Evolutionary conservation across 2,113 vertebrate genomes (phyloP), one percentile per base, ranked within the genome.

Genomic region (Pithys albifrons): DNA sequence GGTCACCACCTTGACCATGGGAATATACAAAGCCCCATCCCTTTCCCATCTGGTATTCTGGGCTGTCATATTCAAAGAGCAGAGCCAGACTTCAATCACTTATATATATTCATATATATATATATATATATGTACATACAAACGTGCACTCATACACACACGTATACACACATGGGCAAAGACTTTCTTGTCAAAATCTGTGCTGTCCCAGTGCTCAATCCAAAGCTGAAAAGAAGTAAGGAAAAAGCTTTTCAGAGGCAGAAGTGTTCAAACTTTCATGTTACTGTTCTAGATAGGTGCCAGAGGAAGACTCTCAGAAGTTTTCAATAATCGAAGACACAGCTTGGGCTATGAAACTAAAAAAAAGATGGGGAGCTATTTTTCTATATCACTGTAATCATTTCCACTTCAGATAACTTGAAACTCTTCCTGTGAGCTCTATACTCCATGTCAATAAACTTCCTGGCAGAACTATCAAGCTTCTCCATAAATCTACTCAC

Each of bases 141-240:
- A 1, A 0, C 18, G 59, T 25, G 25, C 20, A 35, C 8, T 14
- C 39, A 22, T 1, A 12, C 4, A 57, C 3, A 48, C 14, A 54
- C 6, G 39, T 39, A 39, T 39, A 39, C 39, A 39, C 39, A 41
- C 7, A 24, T 3, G 19, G 12, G 19, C 10, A 83, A 59, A 84
- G 5, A 0, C 15, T 39, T 55, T 7, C 28, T 54, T 84, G 19
- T 12, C 52, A 46, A 10, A 57, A 51, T 25, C 11, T 16, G 1
- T 49, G n/a, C 23, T 59, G 14, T 73, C 13, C 9, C 46, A 18
- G 6, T 7, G 17, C 14, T 16, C 33, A 71, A 69, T 19, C 1
- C 23, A 82, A 77, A 57, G 14, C 2, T 51, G 55, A 23, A 75
- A 49, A 49, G 49, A 46, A 52, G 31, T 13, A 81, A 39, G 28